These are phyloP conservation scores for Formica selysi DNA, from an alignment of 1,140 invertebrate genomes.

Conservation along the genomic window DNA sequence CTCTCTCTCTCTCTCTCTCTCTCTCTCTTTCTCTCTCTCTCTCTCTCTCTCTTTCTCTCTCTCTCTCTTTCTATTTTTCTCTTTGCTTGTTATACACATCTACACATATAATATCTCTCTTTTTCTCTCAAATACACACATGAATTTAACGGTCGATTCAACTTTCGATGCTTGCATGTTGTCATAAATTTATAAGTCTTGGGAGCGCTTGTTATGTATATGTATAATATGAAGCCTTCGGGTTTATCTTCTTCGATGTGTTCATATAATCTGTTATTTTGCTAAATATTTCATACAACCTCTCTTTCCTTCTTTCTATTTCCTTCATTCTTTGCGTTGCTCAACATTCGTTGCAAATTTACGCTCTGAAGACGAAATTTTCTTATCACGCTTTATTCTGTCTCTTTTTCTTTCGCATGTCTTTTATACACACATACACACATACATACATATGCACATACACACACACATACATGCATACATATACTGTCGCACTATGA, in stretches of 20 bases:
- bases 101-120: conserved; percentile 34
- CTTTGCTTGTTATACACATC: conserved; percentile 39
- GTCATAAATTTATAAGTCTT: conserved; percentile 46
- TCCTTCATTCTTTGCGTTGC: conserved; percentile 42
- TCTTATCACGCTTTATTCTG: conserved; percentile 8
- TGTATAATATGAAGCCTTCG: conserved; percentile 25
- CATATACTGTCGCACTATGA: conserved; percentile 46
- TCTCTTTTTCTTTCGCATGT: neutral
- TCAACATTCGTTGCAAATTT: conserved; percentile 73
- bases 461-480: conserved; percentile 15
- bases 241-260: conserved; percentile 64
- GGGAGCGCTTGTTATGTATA: conserved; percentile 7
- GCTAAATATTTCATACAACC: neutral
- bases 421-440: neutral
- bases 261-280: conserved; percentile 30
- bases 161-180: conserved; percentile 49
- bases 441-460: neutral
- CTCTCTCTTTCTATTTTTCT: neutral
- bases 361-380: conserved; percentile 55
- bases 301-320: conserved; percentile 27
- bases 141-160: conserved; percentile 46
- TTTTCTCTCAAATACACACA: conserved; percentile 12
- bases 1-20: conserved; percentile 38
- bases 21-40: neutral
- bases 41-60: conserved; percentile 36